phyloP scores from a whole-genome alignment of 37 sponge, comb jelly and placozoan genomes.

The Tethya wilhelma region DNA sequence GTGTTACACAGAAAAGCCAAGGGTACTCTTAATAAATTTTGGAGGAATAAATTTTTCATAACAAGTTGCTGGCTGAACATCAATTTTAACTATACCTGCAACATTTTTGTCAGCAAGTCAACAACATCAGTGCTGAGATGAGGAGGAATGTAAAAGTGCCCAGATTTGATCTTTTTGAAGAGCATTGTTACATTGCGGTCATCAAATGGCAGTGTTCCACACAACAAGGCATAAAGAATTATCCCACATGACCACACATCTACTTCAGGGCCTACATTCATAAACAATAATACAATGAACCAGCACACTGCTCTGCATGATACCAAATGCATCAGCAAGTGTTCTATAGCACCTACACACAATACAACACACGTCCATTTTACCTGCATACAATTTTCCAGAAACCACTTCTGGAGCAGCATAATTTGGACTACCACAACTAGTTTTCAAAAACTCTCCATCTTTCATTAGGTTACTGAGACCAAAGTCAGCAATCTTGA shows the following conservation, averaged over 20 bases:
- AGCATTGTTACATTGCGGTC: constrained; percentile 85
- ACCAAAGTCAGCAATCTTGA: constrained; percentile 97
- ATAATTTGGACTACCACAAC: constrained; percentile 97
- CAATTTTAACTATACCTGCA: constrained; percentile 61
- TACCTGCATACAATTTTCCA: constrained; percentile 85
- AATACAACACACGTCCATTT: not conserved
- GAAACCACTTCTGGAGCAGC: constrained; percentile 99
- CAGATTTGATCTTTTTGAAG: constrained; percentile 92
- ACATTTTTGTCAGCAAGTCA: constrained; percentile 83
- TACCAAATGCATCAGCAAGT: not conserved
- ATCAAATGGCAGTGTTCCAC: constrained; percentile 96
- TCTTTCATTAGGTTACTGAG: constrained; percentile 95
- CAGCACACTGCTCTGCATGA: not conserved
- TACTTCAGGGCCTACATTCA: constrained; percentile 67
- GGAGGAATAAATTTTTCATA: too few relatives aligned
- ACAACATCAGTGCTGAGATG: constrained; percentile 66
- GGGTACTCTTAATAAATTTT: too few relatives aligned
- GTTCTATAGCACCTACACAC: not conserved
- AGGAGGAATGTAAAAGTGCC: constrained; percentile 80
- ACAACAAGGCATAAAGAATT: constrained; percentile 93
- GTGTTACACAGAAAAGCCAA: too few relatives aligned
- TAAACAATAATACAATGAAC: too few relatives aligned
- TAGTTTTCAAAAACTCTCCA: constrained; percentile 94
- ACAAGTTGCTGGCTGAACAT: not conserved
- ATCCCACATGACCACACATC: constrained; percentile 99